Conservation (phyloP, 2,113 vertebrate genomes). For the Eupsittula cactorum region DNA sequence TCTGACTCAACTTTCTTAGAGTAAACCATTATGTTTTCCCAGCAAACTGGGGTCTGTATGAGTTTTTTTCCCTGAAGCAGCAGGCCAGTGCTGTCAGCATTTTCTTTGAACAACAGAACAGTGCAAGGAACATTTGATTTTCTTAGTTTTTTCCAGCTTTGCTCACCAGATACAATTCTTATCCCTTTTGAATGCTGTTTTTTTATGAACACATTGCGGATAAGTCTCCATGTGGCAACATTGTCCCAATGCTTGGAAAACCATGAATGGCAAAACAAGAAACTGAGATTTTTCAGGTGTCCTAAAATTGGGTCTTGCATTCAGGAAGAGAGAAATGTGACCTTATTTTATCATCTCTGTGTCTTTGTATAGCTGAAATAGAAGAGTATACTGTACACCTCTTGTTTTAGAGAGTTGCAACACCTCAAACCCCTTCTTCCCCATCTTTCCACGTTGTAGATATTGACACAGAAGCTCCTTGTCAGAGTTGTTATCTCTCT, state of each 20-base stretch:
- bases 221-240: background rate
- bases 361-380: background rate
- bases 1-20: background rate
- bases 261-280: background rate
- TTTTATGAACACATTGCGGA: background rate
- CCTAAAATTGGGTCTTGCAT: background rate
- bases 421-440: background rate
- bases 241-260: background rate
- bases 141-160: background rate
- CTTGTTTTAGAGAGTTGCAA: background rate
- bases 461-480: background rate
- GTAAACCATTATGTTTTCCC: background rate
- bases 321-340: background rate
- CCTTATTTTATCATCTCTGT: background rate
- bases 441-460: background rate
- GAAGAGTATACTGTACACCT: background rate
- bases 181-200: background rate
- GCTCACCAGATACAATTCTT: background rate
- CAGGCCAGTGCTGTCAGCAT: background rate
- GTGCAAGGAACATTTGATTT: background rate
- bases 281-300: background rate
- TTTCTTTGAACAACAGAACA: background rate
- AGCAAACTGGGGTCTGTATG: background rate
- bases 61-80: background rate
- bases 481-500: fast-evolving